Conservation (phyloP, 2,888 invertebrate genomes). For the Lasius platythorax region DNA sequence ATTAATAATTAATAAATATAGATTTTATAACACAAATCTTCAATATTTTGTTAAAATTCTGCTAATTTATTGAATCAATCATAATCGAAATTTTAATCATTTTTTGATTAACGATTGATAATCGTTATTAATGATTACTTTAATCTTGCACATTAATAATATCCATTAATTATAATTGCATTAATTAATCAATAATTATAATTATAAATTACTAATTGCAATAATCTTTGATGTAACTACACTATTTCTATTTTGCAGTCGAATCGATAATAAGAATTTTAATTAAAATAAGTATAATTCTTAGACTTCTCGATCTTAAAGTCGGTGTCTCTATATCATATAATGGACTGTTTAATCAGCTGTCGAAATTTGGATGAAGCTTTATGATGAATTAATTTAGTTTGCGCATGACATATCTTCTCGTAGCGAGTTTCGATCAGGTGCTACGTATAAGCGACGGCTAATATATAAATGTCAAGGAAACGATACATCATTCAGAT, state of each 20-base stretch:
- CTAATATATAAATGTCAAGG: slow-evolving; percentile 43
- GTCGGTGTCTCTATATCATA: not conserved
- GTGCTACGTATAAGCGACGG: not conserved
- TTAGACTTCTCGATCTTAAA: not conserved
- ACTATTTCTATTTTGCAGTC: not conserved
- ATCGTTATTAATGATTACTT: not conserved
- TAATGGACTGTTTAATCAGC: not conserved
- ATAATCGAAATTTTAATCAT: not conserved
- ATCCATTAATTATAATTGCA: not conserved
- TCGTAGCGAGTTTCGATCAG: slow-evolving; percentile 17
- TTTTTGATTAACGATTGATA: not conserved
- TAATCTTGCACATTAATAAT: not conserved
- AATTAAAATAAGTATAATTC: not conserved
- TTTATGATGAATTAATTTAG: slow-evolving; percentile 46
- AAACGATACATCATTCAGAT: slow-evolving; percentile 44
- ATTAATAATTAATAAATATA: not conserved
- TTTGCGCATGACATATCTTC: slow-evolving; percentile 6
- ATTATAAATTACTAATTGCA: not conserved
- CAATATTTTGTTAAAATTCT: not conserved
- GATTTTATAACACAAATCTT: not conserved
- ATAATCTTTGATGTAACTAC: not conserved
- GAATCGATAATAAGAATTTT: not conserved
- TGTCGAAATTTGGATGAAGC: not conserved
- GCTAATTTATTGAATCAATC: not conserved
- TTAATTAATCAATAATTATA: not conserved